Evolutionary conservation across 2,113 vertebrate genomes (phyloP), one percentile per base, ranked within the genome.

Genomic region (Brachirus orientalis): DNA sequence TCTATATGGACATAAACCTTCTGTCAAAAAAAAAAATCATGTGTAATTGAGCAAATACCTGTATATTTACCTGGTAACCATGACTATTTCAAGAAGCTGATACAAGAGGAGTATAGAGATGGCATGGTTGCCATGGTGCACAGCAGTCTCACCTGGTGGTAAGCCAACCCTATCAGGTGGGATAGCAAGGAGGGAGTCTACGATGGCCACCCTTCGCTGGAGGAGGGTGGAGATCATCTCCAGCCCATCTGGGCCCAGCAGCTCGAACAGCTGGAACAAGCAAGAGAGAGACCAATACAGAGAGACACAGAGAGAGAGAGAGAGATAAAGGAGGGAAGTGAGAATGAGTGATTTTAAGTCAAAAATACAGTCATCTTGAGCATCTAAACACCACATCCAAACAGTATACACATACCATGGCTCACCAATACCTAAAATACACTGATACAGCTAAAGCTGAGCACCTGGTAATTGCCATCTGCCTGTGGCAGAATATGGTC

Each of bases 191-290:
- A 95, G 93, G 51, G 84, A 93, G 79, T 95, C 94, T 61, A 98
- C 91, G 77, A 99, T 96, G 54, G 86, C 75, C 35, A 88, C 78
- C 89, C 97, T 94, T 20, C 92, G 93, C 85, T 97, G 96, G 11
- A 99, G 94, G 1, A 99, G 95, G 47, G 93, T 95, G 73, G 95
- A 96, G 91, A 98, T 99, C 80, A 98, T 94, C 88, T 97, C 95
- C 78, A 98, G 91, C 59, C 96, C 97, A 82, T 97, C 96, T 67
- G 96, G 95, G 60, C 98, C 98, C 43, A 99, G 91, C 17, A 99
- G 90, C 79, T 99, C 97, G 86, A 98, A 99, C 53, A 99, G 87
- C 97, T 99, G 84, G 66, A 65, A 35, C 16, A 4, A 59, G 37
- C 55, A 12, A 48, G n/a, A 18, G 37, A 5, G 0, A 51, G 12